These are phyloP conservation scores for Neocrepidodera transversa DNA, from an alignment of 2,888 invertebrate genomes.

Conservation along the genomic window DNA sequence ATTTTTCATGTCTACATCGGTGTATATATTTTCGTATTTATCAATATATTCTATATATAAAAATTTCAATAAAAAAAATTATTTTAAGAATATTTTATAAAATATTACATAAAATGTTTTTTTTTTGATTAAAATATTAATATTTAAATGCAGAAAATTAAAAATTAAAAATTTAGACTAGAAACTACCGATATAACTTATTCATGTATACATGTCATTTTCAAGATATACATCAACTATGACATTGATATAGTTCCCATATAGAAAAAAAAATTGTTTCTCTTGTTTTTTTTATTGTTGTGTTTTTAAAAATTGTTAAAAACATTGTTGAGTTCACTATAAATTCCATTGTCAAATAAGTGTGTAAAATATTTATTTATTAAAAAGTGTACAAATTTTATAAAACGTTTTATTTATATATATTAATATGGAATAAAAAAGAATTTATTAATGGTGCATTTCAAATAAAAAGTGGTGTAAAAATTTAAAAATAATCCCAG, in stretches of 20 bases:
- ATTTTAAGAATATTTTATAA: too few relatives aligned
- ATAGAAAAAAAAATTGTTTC: conserved; percentile 21
- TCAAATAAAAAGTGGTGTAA: too few relatives aligned
- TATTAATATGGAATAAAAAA: too few relatives aligned
- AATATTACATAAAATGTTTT: too few relatives aligned
- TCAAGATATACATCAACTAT: conserved; percentile 44
- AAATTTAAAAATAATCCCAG: too few relatives aligned
- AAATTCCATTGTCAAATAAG: conserved; percentile 52
- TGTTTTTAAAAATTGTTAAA: conserved; percentile 37
- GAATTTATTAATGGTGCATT: too few relatives aligned
- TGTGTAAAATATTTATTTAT: conserved; percentile 59
- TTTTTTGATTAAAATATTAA: too few relatives aligned
- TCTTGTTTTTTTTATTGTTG: conserved; percentile 29
- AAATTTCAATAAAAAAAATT: too few relatives aligned
- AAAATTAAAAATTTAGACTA: conserved; percentile 27
- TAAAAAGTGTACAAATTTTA: conserved; percentile 51
- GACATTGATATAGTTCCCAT: conserved; percentile 42
- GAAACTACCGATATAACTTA: conserved; percentile 39
- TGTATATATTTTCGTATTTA: too few relatives aligned
- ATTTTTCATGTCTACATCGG: too few relatives aligned
- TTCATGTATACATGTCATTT: conserved; percentile 54
- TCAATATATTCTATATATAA: too few relatives aligned
- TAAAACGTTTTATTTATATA: conserved; percentile 7
- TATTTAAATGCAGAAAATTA: conserved; percentile 26
- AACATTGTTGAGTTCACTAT: conserved; percentile 49